These are phyloP conservation scores for Isichthys henryi DNA, from an alignment of 2,113 vertebrate species.

Conservation along the genomic window DNA sequence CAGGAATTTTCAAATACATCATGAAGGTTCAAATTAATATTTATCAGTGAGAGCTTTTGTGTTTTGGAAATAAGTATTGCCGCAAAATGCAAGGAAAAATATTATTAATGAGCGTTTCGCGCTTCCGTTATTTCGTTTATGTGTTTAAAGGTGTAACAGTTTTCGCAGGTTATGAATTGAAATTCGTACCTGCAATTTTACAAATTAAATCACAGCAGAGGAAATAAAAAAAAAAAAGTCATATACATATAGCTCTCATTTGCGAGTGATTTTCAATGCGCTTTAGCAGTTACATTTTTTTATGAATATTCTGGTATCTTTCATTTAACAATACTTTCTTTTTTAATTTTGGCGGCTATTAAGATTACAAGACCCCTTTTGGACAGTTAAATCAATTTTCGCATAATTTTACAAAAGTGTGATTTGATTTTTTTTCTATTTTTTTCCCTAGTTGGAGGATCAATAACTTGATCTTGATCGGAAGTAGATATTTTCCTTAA, in stretches of 20 bases:
- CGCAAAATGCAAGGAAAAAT: conserved; percentile 48
- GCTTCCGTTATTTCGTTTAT: background rate
- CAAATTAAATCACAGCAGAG: background rate
- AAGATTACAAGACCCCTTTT: background rate
- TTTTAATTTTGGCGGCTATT: background rate
- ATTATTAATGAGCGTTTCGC: conserved; percentile 24
- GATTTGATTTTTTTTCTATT: background rate
- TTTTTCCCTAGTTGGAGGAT: background rate
- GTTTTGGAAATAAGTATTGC: conserved; percentile 91
- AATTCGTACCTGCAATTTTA: background rate
- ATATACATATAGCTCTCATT: background rate
- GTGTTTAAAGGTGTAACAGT: background rate
- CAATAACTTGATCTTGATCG: conserved; percentile 1
- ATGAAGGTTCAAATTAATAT: conserved; percentile 99
- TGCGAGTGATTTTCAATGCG: background rate
- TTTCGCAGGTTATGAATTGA: background rate
- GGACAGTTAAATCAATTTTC: background rate
- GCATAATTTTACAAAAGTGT: background rate
- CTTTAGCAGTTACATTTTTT: conserved; percentile 6
- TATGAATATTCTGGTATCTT: background rate
- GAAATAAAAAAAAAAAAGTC: background rate
- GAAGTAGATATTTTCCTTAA: conserved; percentile 12
- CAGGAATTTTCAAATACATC: conserved; percentile 99
- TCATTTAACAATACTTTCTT: background rate
- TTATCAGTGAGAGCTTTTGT: conserved; percentile 99